A percentile compares a stretch with the other conserved stretches of the same genome.
phyloP scores from a whole-genome alignment of 2,888 invertebrate genomes.

The Bhutanitis thaidina region DNA sequence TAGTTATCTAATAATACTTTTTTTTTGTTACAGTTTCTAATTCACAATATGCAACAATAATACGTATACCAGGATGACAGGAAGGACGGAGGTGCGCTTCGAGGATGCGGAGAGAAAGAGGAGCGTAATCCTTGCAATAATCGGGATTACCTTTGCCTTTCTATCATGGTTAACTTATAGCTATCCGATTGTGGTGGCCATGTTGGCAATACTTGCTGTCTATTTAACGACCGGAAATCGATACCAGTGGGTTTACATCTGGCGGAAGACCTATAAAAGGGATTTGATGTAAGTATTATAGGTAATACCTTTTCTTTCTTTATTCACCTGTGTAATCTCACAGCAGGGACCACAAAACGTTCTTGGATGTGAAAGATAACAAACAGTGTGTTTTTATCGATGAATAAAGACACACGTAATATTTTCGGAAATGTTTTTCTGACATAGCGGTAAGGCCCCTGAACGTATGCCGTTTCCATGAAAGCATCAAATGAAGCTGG shows the following conservation, averaged over 20 bases:
- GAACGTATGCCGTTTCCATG: no score
- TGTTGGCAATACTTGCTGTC: constrained; percentile 42
- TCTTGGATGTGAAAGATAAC: no score
- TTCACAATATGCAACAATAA: constrained; percentile 32
- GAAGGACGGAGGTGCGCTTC: constrained; percentile 60
- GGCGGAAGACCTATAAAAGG: constrained; percentile 60
- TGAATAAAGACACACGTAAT: no score
- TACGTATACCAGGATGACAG: constrained; percentile 64
- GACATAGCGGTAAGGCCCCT: no score
- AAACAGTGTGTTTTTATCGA: no score
- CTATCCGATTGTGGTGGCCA: constrained; percentile 38
- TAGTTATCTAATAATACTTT: no score
- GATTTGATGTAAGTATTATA: constrained; percentile 66
- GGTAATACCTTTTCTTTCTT: neutral
- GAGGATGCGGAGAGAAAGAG: constrained; percentile 63
- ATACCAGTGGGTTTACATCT: constrained; percentile 73
- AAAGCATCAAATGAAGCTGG: no score
- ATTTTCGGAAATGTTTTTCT: no score
- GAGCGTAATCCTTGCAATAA: constrained; percentile 43
- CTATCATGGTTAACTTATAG: constrained; percentile 48
- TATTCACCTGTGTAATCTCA: no score
- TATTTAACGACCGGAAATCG: constrained; percentile 66
- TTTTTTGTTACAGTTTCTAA: neutral
- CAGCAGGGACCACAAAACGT: no score
- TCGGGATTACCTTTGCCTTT: constrained; percentile 37